Evolutionary conservation across 2,888 invertebrate species (phyloP).

Genomic region (Leptothorax acervorum): DNA sequence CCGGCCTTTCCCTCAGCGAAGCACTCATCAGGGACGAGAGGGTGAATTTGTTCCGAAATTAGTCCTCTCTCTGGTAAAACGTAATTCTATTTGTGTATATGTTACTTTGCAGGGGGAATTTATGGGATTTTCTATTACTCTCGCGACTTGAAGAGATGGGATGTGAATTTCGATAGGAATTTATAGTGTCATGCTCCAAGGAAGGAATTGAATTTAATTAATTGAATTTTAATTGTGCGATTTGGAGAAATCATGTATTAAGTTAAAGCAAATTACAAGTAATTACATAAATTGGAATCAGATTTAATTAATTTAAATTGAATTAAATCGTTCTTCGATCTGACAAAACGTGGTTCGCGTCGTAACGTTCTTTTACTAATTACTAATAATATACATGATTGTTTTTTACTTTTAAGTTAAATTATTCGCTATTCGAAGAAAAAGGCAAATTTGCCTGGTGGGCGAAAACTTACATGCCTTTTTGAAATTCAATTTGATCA

Average conservation of each 20-base stretch:
- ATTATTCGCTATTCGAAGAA: background rate
- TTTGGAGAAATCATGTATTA: background rate
- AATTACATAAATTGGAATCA: background rate
- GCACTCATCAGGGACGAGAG: background rate
- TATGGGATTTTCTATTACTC: background rate
- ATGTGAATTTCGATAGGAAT: background rate
- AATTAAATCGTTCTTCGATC: background rate
- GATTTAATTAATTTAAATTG: background rate
- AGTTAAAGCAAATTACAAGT: background rate
- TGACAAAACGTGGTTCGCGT: background rate
- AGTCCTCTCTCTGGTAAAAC: slow-evolving; percentile 1
- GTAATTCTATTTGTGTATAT: slow-evolving; percentile 1
- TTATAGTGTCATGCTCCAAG: background rate
- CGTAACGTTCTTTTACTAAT: background rate
- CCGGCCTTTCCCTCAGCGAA: background rate
- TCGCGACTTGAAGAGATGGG: background rate
- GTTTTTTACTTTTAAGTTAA: background rate
- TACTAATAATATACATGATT: background rate
- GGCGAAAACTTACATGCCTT: background rate
- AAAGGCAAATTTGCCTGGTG: background rate
- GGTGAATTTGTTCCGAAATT: slow-evolving; percentile 28
- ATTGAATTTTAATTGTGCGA: slow-evolving; percentile 14
- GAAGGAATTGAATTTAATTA: background rate
- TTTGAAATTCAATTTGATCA: slow-evolving; percentile 26
- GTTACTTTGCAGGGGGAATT: background rate